These are phyloP conservation scores for Cerceris rybyensis DNA, from an alignment of 2,888 invertebrate genomes.

Conservation along the genomic window DNA sequence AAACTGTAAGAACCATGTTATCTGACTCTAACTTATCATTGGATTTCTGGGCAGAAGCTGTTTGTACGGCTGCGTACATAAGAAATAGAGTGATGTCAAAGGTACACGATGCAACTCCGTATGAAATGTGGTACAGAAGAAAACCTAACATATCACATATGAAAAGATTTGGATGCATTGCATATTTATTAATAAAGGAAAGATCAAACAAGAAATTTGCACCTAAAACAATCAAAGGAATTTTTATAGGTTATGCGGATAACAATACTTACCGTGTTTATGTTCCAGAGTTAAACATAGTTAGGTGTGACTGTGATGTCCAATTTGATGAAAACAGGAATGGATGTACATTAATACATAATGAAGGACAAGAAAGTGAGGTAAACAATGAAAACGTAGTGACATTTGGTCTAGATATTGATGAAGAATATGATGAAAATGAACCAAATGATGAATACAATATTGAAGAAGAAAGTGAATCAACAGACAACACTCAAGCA, in stretches of 20 bases:
- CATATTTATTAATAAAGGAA: conserved; percentile 7
- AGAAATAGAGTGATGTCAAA: conserved; percentile 21
- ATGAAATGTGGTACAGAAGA: conserved; percentile 9
- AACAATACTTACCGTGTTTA: conserved; percentile 32
- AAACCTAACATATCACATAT: conserved; percentile 13
- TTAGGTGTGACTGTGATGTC: conserved; percentile 24
- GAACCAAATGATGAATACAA: conserved; percentile 9
- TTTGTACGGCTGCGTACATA: not conserved
- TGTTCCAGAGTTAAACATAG: conserved; percentile 6
- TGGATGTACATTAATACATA: not conserved
- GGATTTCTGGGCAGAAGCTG: conserved; percentile 23
- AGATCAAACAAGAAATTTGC: conserved; percentile 11
- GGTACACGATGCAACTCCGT: conserved; percentile 16
- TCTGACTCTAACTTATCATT: not conserved
- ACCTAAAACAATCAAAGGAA: conserved; percentile 14
- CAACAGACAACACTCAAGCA: too few relatives aligned
- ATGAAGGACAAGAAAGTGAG: not conserved
- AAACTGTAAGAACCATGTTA: too few relatives aligned
- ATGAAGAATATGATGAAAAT: not conserved
- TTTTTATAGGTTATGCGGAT: conserved; percentile 20
- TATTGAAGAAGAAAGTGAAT: conserved; percentile 3
- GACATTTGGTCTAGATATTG: not conserved
- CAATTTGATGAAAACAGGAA: conserved; percentile 32
- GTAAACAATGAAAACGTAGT: not conserved
- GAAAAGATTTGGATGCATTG: conserved; percentile 9